phyloP scores from a whole-genome alignment of 2,797 vertebrate genomes.

The Babyrousa celebensis region DNA sequence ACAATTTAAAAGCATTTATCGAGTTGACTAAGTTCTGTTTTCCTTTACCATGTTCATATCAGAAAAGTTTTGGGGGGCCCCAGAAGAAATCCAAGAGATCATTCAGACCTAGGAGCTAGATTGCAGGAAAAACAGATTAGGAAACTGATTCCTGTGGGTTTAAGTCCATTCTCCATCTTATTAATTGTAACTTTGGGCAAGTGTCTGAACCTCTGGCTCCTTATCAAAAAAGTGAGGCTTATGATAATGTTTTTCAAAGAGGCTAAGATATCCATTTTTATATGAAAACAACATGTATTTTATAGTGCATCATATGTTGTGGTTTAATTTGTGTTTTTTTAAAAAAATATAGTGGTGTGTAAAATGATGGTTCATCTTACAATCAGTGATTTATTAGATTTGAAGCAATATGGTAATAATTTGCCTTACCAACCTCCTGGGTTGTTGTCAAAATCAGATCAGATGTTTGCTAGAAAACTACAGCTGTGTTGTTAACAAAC shows the following conservation, averaged over 20 bases:
- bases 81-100: neutral
- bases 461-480: neutral
- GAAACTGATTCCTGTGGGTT: neutral
- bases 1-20: neutral
- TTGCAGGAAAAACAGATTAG: neutral
- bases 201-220: neutral
- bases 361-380: neutral
- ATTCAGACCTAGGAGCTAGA: neutral
- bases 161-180: slow-evolving; percentile 16
- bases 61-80: neutral
- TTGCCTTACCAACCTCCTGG: neutral
- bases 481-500: neutral
- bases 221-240: slow-evolving; percentile 29
- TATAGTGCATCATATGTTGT: neutral
- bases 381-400: slow-evolving; percentile 45
- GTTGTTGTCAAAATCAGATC: neutral
- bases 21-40: slow-evolving; percentile 44
- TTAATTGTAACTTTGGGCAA: neutral
- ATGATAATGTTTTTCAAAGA: slow-evolving; percentile 49
- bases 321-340: neutral
- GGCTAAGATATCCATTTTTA: neutral
- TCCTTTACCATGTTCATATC: neutral
- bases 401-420: neutral
- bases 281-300: slow-evolving; percentile 43
- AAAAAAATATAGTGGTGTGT: neutral